These are phyloP conservation scores for Apamea monoglypha DNA, from an alignment of 2,888 invertebrate species.

Conservation along the genomic window DNA sequence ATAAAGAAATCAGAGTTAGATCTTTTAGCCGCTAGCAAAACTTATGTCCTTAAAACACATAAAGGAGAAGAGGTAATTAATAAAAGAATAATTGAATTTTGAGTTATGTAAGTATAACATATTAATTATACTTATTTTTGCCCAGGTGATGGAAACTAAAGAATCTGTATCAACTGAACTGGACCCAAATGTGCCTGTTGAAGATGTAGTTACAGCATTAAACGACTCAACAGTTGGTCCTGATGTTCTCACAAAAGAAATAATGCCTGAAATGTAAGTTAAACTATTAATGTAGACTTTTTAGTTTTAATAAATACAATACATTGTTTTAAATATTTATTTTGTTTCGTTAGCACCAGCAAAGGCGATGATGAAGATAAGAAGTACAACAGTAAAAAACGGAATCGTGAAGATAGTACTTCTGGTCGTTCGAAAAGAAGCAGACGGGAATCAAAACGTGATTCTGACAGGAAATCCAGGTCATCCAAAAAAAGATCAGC, in stretches of 20 bases:
- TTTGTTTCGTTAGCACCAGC: conserved; percentile 50
- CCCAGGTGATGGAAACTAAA: conserved; percentile 91
- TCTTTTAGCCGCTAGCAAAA: conserved; percentile 94
- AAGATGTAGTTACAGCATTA: conserved; percentile 92
- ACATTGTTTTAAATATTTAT: background rate
- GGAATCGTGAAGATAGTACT: conserved; percentile 73
- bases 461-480: conserved; percentile 80
- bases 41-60: conserved; percentile 97
- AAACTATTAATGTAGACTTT: background rate
- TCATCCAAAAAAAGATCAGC: conserved; percentile 81
- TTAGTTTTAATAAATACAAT: background rate
- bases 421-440: conserved; percentile 77
- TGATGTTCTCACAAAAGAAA: conserved; percentile 68
- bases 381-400: conserved; percentile 69
- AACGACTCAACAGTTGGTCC: conserved; percentile 88
- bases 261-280: conserved; percentile 74
- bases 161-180: conserved; percentile 91
- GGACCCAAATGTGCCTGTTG: conserved; percentile 92
- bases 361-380: conserved; percentile 63
- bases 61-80: conserved; percentile 94
- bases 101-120: background rate
- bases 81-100: background rate
- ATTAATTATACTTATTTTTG: conserved; percentile 27
- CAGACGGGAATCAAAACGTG: conserved; percentile 79
- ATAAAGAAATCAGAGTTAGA: conserved; percentile 97